Conservation (phyloP, 2,797 vertebrate species). For the Manis crassicaudata region DNA sequence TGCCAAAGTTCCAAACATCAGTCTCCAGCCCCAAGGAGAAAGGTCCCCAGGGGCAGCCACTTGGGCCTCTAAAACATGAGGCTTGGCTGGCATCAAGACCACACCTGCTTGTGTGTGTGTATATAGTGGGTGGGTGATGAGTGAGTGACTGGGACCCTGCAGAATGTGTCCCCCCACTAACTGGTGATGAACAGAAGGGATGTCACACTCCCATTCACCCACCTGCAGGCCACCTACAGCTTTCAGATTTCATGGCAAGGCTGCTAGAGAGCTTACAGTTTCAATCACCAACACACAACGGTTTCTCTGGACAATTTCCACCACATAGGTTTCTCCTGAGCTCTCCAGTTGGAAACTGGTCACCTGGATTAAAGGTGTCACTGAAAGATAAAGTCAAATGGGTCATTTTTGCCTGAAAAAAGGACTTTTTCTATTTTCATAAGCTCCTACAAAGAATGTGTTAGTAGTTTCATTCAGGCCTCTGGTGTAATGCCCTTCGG, state of each 20-base stretch:
- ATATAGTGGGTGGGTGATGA: not conserved
- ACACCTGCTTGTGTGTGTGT: not conserved
- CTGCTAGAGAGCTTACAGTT: accelerated
- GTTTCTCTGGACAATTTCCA: not conserved
- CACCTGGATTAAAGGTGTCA: not conserved
- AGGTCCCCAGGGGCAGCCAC: not conserved
- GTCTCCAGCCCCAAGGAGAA: not conserved
- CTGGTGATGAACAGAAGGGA: not conserved
- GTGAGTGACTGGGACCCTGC: not conserved
- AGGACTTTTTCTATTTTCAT: not conserved
- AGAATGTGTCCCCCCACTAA: too few relatives aligned
- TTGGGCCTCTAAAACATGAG: not conserved
- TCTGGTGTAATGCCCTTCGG: accelerated
- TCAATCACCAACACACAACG: accelerated
- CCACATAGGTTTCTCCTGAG: accelerated
- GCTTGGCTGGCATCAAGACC: not conserved
- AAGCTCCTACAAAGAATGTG: not conserved
- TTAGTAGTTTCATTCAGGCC: accelerated
- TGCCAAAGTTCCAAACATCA: not conserved
- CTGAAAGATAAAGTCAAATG: not conserved
- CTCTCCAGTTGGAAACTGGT: not conserved
- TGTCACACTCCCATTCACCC: not conserved
- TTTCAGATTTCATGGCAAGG: not conserved
- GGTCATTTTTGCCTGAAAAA: not conserved
- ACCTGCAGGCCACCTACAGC: not conserved